Conservation (phyloP, 2,888 invertebrate genomes). For the Taphrorychus bicolor region DNA sequence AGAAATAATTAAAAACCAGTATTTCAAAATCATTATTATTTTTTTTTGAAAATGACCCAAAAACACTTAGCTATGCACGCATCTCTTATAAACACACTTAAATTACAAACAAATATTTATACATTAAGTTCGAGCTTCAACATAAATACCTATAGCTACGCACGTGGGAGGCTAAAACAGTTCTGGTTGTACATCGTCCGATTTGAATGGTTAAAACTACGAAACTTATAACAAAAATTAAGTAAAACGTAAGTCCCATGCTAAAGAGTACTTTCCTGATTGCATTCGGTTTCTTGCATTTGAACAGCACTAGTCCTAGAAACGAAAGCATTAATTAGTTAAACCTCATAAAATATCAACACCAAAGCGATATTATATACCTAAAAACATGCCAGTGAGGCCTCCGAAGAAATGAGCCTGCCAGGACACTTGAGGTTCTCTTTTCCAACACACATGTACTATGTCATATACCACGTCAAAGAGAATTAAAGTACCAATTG, state of each 20-base stretch:
- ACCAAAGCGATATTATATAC: constrained; percentile 45
- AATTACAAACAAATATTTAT: background rate
- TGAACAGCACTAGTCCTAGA: constrained; percentile 32
- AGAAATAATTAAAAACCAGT: no score
- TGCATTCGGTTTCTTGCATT: constrained; percentile 26
- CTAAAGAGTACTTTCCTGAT: constrained; percentile 22
- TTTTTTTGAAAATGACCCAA: no score
- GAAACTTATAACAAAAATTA: constrained; percentile 30
- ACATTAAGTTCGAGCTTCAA: no score
- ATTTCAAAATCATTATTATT: no score
- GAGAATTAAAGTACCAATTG: constrained; percentile 68
- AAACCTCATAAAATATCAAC: background rate
- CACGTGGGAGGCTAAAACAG: background rate
- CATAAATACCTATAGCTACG: constrained; percentile 7
- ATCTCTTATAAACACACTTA: no score
- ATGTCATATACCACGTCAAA: constrained; percentile 69
- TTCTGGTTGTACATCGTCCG: constrained; percentile 25
- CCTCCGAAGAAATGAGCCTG: constrained; percentile 77
- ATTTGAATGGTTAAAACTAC: constrained; percentile 41
- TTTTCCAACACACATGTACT: constrained; percentile 59
- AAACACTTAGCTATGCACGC: no score
- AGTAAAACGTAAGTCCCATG: constrained; percentile 30
- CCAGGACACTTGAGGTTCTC: constrained; percentile 69
- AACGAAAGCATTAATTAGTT: background rate
- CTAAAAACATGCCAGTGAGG: constrained; percentile 69